Base-by-base conservation (phyloP, 2,797 vertebrate genomes). In the Betta splendens region DNA sequence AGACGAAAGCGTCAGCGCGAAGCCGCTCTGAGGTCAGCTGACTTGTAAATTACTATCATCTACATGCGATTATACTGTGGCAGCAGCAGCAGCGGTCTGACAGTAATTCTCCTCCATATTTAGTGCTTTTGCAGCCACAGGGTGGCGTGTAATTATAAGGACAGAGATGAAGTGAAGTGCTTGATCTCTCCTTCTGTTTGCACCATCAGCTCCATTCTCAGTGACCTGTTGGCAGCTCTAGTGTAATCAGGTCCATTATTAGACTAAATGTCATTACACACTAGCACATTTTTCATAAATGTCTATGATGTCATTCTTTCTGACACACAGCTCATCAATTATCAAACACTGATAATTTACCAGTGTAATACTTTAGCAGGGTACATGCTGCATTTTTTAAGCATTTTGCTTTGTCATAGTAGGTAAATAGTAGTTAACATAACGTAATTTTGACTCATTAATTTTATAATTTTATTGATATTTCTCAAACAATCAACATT, bases 151-250 rank as follows among this genome's bases (percentile, higher is more conserved):
- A 4, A 31, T 40, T 33, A 3, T 33, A 21, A 18, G n/a, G 18
- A 17, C 33, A 46, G 9, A 39, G 1, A 4, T 18, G 17, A 17
- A 47, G 35, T 46, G 16, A 65, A 32, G 5, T 36, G n/a, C 26
- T 29, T 58, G 5, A 17, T 7, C 0, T 50, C 11, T 12, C 15
- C 48, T 42, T 37, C 12, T n/a, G 2, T 28, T 28, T 55, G n/a
- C 7, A 32, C 38, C 33, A 61, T 15, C 7, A 11, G 21, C 25
- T 60, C 20, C n/a, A n/a, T n/a, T n/a, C n/a, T n/a, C n/a, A n/a
- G n/a, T n/a, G n/a, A n/a, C n/a, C n/a, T n/a, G 25, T 26, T 22
- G 46, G 59, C 12, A 13, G 7, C 8, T 25, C n/a, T 36, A 36
- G n/a, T n/a, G n/a, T n/a, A n/a, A n/a, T n/a, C n/a, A n/a, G n/a